Evolutionary conservation across 2,888 invertebrate genomes (phyloP).

Genomic region (Corythucha ciliata): DNA sequence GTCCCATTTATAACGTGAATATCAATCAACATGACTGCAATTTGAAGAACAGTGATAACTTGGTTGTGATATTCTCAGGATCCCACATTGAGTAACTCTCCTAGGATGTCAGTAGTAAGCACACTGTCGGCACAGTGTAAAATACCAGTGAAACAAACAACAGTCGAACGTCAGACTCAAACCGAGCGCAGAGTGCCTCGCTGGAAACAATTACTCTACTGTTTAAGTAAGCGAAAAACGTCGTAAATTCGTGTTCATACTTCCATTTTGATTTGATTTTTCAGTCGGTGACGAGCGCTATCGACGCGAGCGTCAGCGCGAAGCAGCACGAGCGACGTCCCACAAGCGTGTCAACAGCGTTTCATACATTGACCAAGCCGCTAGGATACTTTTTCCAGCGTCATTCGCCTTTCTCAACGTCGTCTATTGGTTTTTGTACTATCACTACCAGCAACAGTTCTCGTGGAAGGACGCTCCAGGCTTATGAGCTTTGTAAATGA

Average conservation of each 20-base stretch:
- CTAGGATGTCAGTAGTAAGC: conserved; percentile 28
- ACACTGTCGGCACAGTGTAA: conserved; percentile 17
- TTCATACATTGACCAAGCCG: conserved; percentile 71
- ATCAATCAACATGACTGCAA: neutral
- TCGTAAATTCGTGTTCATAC: neutral
- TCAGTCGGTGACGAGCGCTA: conserved; percentile 39
- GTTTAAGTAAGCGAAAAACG: conserved; percentile 46
- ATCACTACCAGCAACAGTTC: conserved; percentile 65
- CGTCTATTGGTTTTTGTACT: conserved; percentile 81
- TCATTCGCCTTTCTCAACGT: conserved; percentile 79
- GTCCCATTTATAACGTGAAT: conserved; percentile 54
- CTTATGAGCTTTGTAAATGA: conserved; percentile 19
- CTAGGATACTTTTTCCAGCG: conserved; percentile 72
- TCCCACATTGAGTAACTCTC: conserved; percentile 30
- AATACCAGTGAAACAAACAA: conserved; percentile 43
- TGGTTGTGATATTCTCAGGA: conserved; percentile 34
- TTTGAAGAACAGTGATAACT: neutral
- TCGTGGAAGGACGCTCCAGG: conserved; percentile 56
- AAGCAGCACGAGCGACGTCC: conserved; percentile 49
- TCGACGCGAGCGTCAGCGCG: conserved; percentile 59
- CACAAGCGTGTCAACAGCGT: conserved; percentile 73
- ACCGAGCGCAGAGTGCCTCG: conserved; percentile 63
- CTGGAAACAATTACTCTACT: conserved; percentile 71
- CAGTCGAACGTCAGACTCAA: conserved; percentile 75
- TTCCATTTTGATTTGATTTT: conserved; percentile 6